phyloP scores from a whole-genome alignment of 2,888 invertebrate genomes.

The Brachycybe producta region DNA sequence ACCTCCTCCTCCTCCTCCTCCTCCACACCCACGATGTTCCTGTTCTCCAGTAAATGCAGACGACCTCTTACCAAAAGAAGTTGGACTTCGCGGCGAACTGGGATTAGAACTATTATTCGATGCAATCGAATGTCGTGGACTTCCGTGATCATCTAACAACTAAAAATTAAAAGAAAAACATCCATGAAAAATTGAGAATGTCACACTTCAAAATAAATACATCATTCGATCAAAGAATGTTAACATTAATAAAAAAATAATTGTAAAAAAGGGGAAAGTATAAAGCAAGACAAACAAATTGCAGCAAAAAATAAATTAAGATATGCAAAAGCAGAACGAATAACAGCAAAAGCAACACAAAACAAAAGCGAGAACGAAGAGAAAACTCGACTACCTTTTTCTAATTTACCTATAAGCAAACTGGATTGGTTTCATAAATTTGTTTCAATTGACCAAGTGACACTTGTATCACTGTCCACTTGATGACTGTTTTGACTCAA shows the following conservation, averaged over 20 bases:
- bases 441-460: constrained; percentile 19
- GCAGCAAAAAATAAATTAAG: background rate
- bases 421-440: constrained; percentile 14
- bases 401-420: constrained; percentile 4
- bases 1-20: too few relatives aligned
- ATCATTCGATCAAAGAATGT: too few relatives aligned
- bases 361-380: too few relatives aligned
- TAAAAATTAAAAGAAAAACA: constrained; percentile 23
- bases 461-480: constrained; percentile 12
- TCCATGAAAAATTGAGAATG: background rate
- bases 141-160: constrained; percentile 41
- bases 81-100: constrained; percentile 54
- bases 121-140: constrained; percentile 56
- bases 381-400: background rate
- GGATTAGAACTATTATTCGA: constrained; percentile 61
- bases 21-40: too few relatives aligned
- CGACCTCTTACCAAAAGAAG: constrained; percentile 30
- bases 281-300: background rate
- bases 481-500: constrained; percentile 11
- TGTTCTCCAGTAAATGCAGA: too few relatives aligned
- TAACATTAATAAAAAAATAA: background rate
- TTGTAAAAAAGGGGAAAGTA: background rate
- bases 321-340: background rate
- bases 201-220: background rate
- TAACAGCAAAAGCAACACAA: background rate